These are phyloP conservation scores for Scortum barcoo DNA, from an alignment of 2,113 vertebrate genomes.

Conservation along the genomic window DNA sequence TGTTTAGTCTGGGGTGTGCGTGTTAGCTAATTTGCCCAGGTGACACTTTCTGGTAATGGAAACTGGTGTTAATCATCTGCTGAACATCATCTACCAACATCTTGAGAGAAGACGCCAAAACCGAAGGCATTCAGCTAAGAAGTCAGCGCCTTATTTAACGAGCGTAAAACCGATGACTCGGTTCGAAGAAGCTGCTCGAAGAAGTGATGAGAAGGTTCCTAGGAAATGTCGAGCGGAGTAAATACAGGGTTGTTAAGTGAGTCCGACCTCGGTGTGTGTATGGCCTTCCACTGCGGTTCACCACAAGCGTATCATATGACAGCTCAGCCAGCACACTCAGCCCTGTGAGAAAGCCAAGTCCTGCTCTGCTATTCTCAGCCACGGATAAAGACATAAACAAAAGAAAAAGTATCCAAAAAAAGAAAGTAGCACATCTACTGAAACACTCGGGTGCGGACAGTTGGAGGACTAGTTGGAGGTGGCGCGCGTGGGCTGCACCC, in stretches of 20 bases:
- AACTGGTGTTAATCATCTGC: neutral
- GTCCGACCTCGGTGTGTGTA: constrained; percentile 56
- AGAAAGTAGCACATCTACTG: constrained; percentile 15
- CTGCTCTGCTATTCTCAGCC: constrained; percentile 30
- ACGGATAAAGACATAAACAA: constrained; percentile 42
- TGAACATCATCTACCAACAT: neutral
- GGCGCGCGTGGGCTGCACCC: too few relatives aligned
- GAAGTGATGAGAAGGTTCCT: constrained; percentile 33
- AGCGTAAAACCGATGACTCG: neutral
- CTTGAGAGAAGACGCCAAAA: neutral
- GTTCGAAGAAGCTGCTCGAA: too few relatives aligned
- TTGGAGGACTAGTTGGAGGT: too few relatives aligned
- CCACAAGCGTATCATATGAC: constrained; percentile 81
- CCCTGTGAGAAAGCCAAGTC: constrained; percentile 54
- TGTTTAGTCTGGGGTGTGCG: neutral
- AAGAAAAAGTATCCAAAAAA: constrained; percentile 37
- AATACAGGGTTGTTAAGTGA: constrained; percentile 65
- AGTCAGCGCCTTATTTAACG: neutral
- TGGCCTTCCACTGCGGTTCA: constrained; percentile 74
- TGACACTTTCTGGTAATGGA: neutral
- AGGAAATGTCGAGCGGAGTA: constrained; percentile 51
- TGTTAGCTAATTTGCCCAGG: neutral
- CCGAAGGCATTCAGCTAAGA: neutral
- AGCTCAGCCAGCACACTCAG: constrained; percentile 56
- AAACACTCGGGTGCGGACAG: too few relatives aligned